Conservation (phyloP, 1,140 invertebrate species). For the Notospermus geniculatus region DNA sequence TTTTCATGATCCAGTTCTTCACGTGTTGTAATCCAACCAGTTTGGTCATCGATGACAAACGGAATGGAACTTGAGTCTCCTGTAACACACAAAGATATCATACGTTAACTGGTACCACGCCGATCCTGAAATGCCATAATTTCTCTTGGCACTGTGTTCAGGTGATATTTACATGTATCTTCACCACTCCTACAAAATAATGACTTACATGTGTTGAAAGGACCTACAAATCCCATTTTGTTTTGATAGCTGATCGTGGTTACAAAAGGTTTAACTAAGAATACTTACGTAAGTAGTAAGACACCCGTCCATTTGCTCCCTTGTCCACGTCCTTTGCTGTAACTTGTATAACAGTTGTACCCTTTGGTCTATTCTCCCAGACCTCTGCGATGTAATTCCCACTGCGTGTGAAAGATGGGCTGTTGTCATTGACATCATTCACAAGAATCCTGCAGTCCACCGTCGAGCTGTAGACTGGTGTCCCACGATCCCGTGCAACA, state of each 20-base stretch:
- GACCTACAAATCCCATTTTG: too few species aligned
- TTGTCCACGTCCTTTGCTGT: constrained; percentile 91
- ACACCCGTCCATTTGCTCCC: constrained; percentile 43
- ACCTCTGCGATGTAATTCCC: constrained; percentile 70
- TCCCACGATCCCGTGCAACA: constrained; percentile 82
- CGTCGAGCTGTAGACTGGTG: constrained; percentile 69
- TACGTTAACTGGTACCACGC: too few species aligned
- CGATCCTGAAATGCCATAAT: too few species aligned
- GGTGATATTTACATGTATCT: too few species aligned
- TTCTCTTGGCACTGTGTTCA: too few species aligned
- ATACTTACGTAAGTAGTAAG: constrained; percentile 24
- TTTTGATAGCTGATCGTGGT: too few species aligned
- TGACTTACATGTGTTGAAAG: too few species aligned
- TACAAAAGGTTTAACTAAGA: too few species aligned
- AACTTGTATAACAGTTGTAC: constrained; percentile 92
- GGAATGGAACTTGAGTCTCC: background rate
- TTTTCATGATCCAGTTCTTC: constrained; percentile 87
- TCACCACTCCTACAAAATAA: too few species aligned
- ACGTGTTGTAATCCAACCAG: constrained; percentile 82
- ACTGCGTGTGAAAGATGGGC: constrained; percentile 66
- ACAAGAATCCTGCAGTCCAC: constrained; percentile 71
- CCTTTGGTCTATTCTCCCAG: constrained; percentile 74
- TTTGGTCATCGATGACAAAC: constrained; percentile 79
- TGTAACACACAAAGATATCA: too few species aligned
- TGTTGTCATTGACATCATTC: constrained; percentile 88